Evolutionary conservation across 2,888 invertebrate species (phyloP).

Genomic region (Hymenopus coronatus): DNA sequence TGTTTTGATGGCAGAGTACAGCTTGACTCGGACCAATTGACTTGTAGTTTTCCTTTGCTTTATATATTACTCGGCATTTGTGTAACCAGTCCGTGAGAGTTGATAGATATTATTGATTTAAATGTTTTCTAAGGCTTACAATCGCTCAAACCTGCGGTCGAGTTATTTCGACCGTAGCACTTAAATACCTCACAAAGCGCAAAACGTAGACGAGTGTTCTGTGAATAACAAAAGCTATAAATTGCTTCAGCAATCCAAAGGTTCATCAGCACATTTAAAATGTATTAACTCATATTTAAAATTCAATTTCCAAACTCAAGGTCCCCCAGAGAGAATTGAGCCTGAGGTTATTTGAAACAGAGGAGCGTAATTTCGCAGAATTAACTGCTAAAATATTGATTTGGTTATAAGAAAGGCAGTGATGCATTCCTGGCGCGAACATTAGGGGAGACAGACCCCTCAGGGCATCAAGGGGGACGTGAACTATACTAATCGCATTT

Average conservation of each 20-base stretch:
- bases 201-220: no score
- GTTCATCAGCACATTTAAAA: neutral
- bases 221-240: neutral
- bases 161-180: no score
- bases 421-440: neutral
- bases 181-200: no score
- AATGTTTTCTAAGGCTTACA: no score
- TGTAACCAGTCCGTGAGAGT: no score
- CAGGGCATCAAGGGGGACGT: neutral
- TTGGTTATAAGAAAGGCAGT: neutral
- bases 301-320: neutral
- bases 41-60: no score
- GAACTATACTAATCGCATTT: slow-evolving; percentile 13
- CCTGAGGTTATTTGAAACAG: neutral
- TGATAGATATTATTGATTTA: no score
- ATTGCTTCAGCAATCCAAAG: neutral
- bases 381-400: neutral
- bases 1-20: no score
- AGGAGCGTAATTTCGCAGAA: neutral
- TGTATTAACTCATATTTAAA: neutral
- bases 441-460: neutral
- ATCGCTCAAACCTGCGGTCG: no score
- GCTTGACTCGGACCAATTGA: no score
- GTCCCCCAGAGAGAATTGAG: neutral
- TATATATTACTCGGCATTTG: no score